Percentiles rank a stretch among this genome's conserved stretches.
These are phyloP conservation scores for Ornithorhynchus anatinus DNA, from an alignment of 2,113 vertebrate species.

Conservation along the genomic window DNA sequence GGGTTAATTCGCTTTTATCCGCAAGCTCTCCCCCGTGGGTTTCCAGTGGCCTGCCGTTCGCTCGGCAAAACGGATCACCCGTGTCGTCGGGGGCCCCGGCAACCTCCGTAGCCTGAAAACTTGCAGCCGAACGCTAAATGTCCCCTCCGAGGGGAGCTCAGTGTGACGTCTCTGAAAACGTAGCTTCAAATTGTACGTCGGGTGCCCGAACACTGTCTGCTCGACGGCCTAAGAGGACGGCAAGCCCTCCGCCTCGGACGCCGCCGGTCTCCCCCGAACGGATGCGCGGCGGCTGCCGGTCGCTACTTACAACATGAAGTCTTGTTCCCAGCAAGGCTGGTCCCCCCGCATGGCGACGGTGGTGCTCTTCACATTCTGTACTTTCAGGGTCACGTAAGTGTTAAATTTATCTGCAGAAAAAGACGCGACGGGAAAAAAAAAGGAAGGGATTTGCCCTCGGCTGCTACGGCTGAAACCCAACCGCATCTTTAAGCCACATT, in stretches of 20 bases:
- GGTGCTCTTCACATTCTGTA: constrained; percentile 97
- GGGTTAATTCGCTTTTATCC: too few relatives aligned
- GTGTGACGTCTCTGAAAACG: too few relatives aligned
- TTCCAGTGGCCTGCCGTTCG: too few relatives aligned
- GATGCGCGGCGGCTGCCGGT: neutral
- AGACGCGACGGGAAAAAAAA: constrained; percentile 28
- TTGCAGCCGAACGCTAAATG: too few relatives aligned
- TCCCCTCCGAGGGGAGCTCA: too few relatives aligned
- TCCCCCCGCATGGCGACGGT: constrained; percentile 89
- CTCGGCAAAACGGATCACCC: too few relatives aligned
- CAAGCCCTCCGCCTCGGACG: neutral
- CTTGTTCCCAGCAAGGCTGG: constrained; percentile 94
- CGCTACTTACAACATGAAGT: constrained; percentile 97
- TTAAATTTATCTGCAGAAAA: constrained; percentile 89
- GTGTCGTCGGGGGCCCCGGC: too few relatives aligned
- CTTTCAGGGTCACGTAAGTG: constrained; percentile 92
- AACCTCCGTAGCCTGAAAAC: too few relatives aligned
- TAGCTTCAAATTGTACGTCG: neutral
- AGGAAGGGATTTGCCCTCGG: constrained; percentile 7
- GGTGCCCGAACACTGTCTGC: neutral
- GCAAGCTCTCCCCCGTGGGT: too few relatives aligned
- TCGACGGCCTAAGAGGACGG: neutral
- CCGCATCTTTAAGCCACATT: too few relatives aligned
- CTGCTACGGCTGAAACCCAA: neutral
- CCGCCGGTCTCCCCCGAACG: neutral